Base-by-base conservation (phyloP, 2,888 invertebrate species). In the Neoaliturus tenellus region DNA sequence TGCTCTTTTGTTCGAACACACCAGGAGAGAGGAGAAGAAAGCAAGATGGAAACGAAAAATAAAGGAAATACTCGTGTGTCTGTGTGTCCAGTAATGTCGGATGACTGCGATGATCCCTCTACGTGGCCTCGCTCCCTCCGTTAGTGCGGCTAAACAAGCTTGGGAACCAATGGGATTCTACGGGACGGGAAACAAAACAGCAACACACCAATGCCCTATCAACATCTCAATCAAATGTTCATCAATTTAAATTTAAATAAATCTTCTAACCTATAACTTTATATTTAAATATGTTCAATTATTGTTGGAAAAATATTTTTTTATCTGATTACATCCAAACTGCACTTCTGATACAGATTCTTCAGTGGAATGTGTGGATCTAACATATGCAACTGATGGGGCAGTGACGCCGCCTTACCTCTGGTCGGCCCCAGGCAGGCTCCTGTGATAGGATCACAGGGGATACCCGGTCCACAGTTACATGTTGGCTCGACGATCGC, bases 391-490 rank as follows among this genome's bases (percentile, higher is more conserved):
- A 48, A 20, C 14, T n/a, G 69, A 39, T 69, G 69, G 69, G 69
- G 69, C 69, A 35, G 2, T 69, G 39, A 31, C n/a, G 78, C 78
- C 55, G 23, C 51, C 75, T 62, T 81, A 80, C 73, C 82, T 71
- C 71, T 85, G 89, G 86, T 94, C 97, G 97, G 96, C 94, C 95
- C 95, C 89, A 95, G 94, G 91, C 97, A 97, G 86, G 95, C 96
- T 33, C 96, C 96, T 4, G 96, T 96, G 82, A 94, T 93, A 28
- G 95, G 95, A 90, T 97, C 95, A 89, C 97, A 97, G 41, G 93
- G 92, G 73, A 94, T 93, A 86, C 96, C 97, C 44, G 95, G 94
- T 83, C 96, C 95, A 89, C 97, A 97, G 88, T 96, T 78, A n/a
- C 78, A 78, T 5, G 78, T 33, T 4, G 78, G 35, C 17, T 33